A percentile compares a stretch with the other conserved stretches of the same genome.
These are phyloP conservation scores for Varanus komodoensis DNA, from an alignment of 2,113 vertebrate genomes.

Conservation along the genomic window DNA sequence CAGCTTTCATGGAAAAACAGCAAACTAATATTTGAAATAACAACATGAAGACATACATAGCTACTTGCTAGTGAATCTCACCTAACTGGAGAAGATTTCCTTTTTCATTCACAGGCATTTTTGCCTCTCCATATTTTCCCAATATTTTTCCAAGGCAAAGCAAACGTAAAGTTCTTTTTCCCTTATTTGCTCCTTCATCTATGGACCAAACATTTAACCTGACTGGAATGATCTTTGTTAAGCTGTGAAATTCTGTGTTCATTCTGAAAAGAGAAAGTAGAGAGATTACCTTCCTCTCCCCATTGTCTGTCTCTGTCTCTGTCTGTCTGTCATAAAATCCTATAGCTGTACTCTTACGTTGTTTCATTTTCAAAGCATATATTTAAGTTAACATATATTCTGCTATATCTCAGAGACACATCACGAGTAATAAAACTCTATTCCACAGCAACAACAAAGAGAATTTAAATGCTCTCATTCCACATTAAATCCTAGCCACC, in stretches of 20 bases:
- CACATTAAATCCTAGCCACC: not conserved
- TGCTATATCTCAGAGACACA: not conserved
- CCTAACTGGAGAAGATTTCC: constrained; percentile 71
- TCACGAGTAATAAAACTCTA: not conserved
- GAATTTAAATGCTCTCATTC: not conserved
- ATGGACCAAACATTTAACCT: not conserved
- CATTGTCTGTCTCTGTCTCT: not conserved
- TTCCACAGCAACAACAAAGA: not conserved
- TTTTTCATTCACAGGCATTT: constrained; percentile 61
- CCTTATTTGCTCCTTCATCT: not conserved
- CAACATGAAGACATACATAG: constrained; percentile 84
- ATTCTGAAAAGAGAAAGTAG: not conserved
- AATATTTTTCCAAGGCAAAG: constrained; percentile 25
- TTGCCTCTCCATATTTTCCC: not conserved
- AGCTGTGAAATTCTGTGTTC: not conserved
- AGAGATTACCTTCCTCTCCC: not conserved
- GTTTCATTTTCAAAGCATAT: not conserved
- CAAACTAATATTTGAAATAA: constrained; percentile 88
- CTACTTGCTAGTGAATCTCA: constrained; percentile 79
- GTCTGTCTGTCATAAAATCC: not conserved
- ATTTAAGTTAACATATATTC: not conserved
- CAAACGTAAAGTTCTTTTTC: not conserved
- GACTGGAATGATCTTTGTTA: not conserved
- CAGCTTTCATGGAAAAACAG: constrained; percentile 87
- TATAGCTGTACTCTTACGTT: not conserved